A percentile compares a stretch with the other conserved stretches of the same genome.
Evolutionary conservation across 1,140 invertebrate species (phyloP).

Genomic region (Drosophila ironensis): DNA sequence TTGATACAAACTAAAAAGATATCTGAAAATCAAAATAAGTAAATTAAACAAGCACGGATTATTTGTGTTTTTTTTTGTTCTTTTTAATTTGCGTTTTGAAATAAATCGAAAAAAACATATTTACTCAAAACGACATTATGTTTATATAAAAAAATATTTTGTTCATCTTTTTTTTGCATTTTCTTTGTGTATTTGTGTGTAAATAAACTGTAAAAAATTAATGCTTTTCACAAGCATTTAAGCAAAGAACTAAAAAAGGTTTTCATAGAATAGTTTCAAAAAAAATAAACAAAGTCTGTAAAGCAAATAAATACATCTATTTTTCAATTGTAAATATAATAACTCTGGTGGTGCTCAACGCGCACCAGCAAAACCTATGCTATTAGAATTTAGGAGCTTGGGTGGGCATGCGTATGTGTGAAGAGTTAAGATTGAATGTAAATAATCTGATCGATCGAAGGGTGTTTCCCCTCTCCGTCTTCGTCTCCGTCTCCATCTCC

Average conservation of each 20-base stretch:
- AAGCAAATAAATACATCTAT: slow-evolving; percentile 3
- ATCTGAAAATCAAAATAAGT: slow-evolving; percentile 14
- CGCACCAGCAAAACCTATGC: slow-evolving; percentile 23
- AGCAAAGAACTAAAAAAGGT: slow-evolving; percentile 17
- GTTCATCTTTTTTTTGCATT: slow-evolving; percentile 40
- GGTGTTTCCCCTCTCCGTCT: too few species aligned
- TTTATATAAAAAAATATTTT: slow-evolving; percentile 57
- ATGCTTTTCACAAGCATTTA: slow-evolving; percentile 10
- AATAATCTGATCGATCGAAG: slow-evolving; percentile 15
- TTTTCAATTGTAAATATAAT: too few species aligned
- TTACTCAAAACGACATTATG: slow-evolving; percentile 80
- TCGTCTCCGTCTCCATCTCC: too few species aligned
- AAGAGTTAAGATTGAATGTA: slow-evolving; percentile 1
- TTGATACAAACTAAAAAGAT: not conserved
- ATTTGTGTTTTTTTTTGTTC: slow-evolving; percentile 21
- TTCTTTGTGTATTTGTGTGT: slow-evolving; percentile 31
- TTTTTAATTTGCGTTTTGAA: slow-evolving; percentile 74
- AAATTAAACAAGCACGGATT: slow-evolving; percentile 57
- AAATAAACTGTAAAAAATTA: slow-evolving; percentile 27
- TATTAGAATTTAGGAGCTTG: not conserved
- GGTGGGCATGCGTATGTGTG: slow-evolving; percentile 1
- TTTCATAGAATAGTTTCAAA: too few species aligned
- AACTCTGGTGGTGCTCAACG: not conserved
- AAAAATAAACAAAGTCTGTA: slow-evolving; percentile 17
- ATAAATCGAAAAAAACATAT: slow-evolving; percentile 82